Evolutionary conservation across 2,888 invertebrate species (phyloP), one percentile per base, ranked within the genome.

Genomic region (Tiphia femorata): DNA sequence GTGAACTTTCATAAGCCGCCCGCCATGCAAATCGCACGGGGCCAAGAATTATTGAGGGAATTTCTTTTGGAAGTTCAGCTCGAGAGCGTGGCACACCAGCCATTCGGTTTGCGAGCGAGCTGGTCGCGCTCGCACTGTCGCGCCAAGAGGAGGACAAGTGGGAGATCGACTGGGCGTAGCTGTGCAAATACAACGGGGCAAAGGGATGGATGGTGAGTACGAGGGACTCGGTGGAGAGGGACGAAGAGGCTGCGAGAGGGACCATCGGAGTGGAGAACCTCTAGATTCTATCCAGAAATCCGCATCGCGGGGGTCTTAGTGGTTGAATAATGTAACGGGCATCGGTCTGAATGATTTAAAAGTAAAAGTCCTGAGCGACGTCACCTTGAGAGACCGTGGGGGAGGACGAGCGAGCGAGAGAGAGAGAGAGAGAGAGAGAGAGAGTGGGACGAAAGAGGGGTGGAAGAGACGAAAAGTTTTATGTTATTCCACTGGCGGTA

Each of bases 281-380:
- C 42, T 42, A 58, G 65, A 62, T 65, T 61, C 52, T 33, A 33
- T 29, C 47, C 44, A 60, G 67, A 64, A 76, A 75, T 73, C 69
- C 70, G 63, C 67, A 66, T 65, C 64, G 69, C 67, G 68, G 63
- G n/a, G 70, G 70, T 75, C 70, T 72, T 75, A 75, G 71, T 68
- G 70, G 69, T 72, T 77, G 79, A 79, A 80, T 78, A 79, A 80
- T 79, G 76, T 75, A 77, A 77, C 76, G 74, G 69, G 74, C 75
- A 75, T 74, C 67, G 70, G 70, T 66, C 70, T 76, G 73, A 80
- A 80, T 78, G 77, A 80, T 80, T 80, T 73, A 79, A 77, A 77
- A 78, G 74, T 76, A 75, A 72, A 77, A 78, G 78, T 74, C 76
- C 70, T 73, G 72, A 66, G 71, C 75, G 67, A 67, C 67, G 67